Conservation (phyloP, 1,140 invertebrate species). For the Drosophila sulfurigaster region DNA sequence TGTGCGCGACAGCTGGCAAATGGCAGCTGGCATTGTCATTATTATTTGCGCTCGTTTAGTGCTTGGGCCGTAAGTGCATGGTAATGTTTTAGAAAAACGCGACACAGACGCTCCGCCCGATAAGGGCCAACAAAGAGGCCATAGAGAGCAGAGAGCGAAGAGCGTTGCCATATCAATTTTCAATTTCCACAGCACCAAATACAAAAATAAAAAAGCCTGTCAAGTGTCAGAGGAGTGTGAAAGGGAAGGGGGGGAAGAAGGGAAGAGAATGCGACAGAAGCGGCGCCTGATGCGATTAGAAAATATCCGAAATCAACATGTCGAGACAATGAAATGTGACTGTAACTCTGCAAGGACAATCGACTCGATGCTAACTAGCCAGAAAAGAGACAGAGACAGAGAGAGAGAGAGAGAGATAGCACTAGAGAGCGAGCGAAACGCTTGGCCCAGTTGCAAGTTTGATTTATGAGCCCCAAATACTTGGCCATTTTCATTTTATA, state of each 20-base stretch:
- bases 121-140: constrained; percentile 23
- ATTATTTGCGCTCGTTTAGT: constrained; percentile 78
- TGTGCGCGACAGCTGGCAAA: constrained; percentile 45
- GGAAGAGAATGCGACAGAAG: neutral
- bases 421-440: constrained; percentile 17
- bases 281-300: constrained; percentile 39
- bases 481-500: constrained; percentile 64
- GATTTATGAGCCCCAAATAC: constrained; percentile 72
- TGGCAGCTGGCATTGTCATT: constrained; percentile 66
- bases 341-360: constrained; percentile 15
- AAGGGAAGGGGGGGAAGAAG: neutral
- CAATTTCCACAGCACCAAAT: constrained; percentile 57
- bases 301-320: constrained; percentile 62
- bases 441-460: constrained; percentile 67
- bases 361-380: constrained; percentile 6
- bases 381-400: constrained; percentile 9
- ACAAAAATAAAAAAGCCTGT: constrained; percentile 28
- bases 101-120: constrained; percentile 31
- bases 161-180: constrained; percentile 75
- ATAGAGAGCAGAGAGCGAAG: neutral
- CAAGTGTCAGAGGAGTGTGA: constrained; percentile 50
- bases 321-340: constrained; percentile 52
- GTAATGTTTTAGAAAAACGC: constrained; percentile 75
- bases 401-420: neutral
- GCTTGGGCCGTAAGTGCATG: constrained; percentile 68